These are phyloP conservation scores for Cheilosia variabilis DNA, from an alignment of 2,888 invertebrate species.

Conservation along the genomic window DNA sequence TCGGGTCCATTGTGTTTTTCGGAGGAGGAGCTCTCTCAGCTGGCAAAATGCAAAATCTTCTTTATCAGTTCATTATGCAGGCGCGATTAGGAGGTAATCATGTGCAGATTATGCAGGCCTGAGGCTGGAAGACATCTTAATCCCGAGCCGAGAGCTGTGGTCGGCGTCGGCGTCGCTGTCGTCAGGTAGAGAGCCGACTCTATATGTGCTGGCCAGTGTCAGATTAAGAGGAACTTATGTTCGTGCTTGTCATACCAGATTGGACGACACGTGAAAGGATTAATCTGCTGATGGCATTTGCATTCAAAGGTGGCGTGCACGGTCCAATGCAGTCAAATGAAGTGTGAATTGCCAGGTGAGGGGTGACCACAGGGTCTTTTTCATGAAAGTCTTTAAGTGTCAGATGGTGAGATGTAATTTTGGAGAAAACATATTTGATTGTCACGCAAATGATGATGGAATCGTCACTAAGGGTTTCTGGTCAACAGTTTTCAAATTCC, in stretches of 20 bases:
- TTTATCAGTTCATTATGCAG: slow-evolving; percentile 73
- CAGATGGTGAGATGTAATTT: no score
- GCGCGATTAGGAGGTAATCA: slow-evolving; percentile 72
- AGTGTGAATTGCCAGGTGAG: not conserved
- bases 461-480: no score
- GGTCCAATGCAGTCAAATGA: not conserved
- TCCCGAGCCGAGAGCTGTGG: slow-evolving; percentile 16
- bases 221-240: slow-evolving; percentile 65
- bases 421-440: no score
- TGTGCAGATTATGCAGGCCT: slow-evolving; percentile 75
- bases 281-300: slow-evolving; percentile 56
- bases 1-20: slow-evolving; percentile 56
- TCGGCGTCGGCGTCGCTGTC: not conserved
- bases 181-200: slow-evolving; percentile 9
- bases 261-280: slow-evolving; percentile 50
- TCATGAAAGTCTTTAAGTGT: no score
- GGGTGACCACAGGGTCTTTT: not conserved
- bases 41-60: slow-evolving; percentile 59
- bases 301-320: slow-evolving; percentile 59
- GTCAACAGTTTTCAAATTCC: no score
- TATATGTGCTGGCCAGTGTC: slow-evolving; percentile 19
- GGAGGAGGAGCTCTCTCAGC: slow-evolving; percentile 28
- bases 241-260: slow-evolving; percentile 59
- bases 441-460: no score
- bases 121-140: slow-evolving; percentile 66